Evolutionary conservation across 2,113 vertebrate genomes (phyloP).

Genomic region (Macheiramphus alcinus): DNA sequence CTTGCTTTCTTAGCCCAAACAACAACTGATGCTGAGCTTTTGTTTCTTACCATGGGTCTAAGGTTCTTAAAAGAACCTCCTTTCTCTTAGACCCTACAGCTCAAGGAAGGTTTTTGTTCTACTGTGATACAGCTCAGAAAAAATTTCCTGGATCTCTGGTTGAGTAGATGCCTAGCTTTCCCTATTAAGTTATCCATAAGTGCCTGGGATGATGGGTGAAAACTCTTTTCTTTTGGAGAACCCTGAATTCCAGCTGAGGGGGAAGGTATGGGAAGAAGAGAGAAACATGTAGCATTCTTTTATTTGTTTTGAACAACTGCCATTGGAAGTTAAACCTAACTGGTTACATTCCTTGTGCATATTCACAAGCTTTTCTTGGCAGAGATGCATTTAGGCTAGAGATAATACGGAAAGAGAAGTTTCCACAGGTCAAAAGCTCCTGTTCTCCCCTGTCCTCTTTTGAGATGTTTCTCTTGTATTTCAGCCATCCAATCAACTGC

Average conservation of each 20-base stretch:
- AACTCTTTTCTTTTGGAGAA: neutral
- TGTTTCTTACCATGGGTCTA: too few relatives aligned
- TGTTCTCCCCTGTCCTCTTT: neutral
- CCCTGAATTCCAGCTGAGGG: neutral
- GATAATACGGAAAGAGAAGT: neutral
- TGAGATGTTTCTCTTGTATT: neutral
- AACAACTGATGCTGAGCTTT: too few relatives aligned
- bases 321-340: neutral
- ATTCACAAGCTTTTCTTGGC: neutral
- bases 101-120: conserved; percentile 10
- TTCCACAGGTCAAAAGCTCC: neutral
- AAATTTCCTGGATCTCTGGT: neutral
- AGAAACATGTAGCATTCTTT: neutral
- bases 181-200: neutral
- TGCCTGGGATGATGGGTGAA: neutral
- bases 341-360: neutral
- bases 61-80: too few relatives aligned
- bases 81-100: neutral
- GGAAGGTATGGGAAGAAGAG: neutral
- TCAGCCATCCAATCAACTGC: neutral
- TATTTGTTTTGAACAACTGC: neutral
- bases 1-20: too few relatives aligned
- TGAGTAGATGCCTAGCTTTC: neutral
- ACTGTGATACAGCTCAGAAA: neutral
- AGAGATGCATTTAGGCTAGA: neutral